These are phyloP conservation scores for Leguminivora glycinivorella DNA, from an alignment of 1,140 invertebrate genomes.

Conservation along the genomic window DNA sequence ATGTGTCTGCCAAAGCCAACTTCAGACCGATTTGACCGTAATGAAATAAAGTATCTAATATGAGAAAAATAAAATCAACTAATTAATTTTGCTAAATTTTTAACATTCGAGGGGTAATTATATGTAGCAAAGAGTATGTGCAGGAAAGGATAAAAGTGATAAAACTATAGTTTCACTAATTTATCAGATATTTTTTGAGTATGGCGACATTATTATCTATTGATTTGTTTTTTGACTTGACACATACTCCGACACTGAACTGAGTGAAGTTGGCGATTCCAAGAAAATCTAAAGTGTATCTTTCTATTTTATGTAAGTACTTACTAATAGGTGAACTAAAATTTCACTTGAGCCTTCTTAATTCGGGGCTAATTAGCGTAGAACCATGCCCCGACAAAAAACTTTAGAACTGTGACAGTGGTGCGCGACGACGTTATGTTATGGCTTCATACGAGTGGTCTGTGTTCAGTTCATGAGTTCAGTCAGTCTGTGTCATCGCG, in stretches of 20 bases:
- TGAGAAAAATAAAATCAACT: neutral
- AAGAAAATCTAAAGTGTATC: conserved; percentile 56
- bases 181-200: neutral
- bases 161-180: no score
- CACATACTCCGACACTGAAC: conserved; percentile 32
- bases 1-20: neutral
- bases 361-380: conserved; percentile 35
- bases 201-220: conserved; percentile 29
- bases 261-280: conserved; percentile 69
- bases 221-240: conserved; percentile 29
- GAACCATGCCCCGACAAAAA: conserved; percentile 39
- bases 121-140: no score
- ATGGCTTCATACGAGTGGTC: conserved; percentile 33
- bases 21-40: conserved; percentile 5
- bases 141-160: no score
- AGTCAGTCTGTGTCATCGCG: conserved; percentile 67
- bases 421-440: conserved; percentile 32
- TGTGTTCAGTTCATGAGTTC: conserved; percentile 38
- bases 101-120: neutral
- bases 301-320: conserved; percentile 71
- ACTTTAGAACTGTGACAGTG: conserved; percentile 42
- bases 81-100: neutral
- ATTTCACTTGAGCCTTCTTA: conserved; percentile 41
- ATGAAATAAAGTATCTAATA: no score
- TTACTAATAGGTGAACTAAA: conserved; percentile 49